Percentiles rank a stretch among this genome's conserved stretches.
phyloP scores from a whole-genome alignment of 2,797 vertebrate genomes.

The Liasis olivaceus region DNA sequence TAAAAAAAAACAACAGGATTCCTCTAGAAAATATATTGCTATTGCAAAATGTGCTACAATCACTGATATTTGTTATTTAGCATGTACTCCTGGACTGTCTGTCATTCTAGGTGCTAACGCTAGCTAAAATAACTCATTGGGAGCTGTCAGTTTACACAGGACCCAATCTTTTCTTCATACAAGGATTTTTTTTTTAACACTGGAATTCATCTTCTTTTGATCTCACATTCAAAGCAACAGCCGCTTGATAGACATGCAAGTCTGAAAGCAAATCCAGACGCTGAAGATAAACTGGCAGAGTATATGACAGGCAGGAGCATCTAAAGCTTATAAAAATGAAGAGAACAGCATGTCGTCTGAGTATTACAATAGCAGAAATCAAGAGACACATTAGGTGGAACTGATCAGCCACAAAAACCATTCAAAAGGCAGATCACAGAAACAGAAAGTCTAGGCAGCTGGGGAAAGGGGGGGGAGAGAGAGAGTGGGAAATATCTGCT shows the following conservation, averaged over 20 bases:
- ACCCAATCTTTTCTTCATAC: constrained; percentile 83
- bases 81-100: constrained; percentile 79
- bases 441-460: constrained; percentile 75
- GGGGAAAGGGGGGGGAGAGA: constrained; percentile 9
- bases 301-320: constrained; percentile 88
- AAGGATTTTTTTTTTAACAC: constrained; percentile 74
- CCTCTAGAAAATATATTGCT: constrained; percentile 73
- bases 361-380: constrained; percentile 86
- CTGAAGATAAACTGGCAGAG: constrained; percentile 85
- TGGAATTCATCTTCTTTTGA: constrained; percentile 93
- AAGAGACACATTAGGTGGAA: constrained; percentile 89
- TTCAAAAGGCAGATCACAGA: constrained; percentile 84
- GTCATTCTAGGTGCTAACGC: constrained; percentile 84
- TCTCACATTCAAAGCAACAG: constrained; percentile 90
- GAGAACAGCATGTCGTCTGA: constrained; percentile 83
- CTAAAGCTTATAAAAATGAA: constrained; percentile 84
- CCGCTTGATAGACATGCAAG: constrained; percentile 87
- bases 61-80: constrained; percentile 80
- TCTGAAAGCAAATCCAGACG: constrained; percentile 88
- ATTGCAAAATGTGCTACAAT: constrained; percentile 69
- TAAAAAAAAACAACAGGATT: constrained; percentile 57
- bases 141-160: constrained; percentile 90
- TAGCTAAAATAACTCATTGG: constrained; percentile 86
- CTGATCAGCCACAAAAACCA: constrained; percentile 86
- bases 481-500: constrained; percentile 63